phyloP scores from a whole-genome alignment of 2,797 vertebrate species.

The Acrossocheilus wenchowensis region DNA sequence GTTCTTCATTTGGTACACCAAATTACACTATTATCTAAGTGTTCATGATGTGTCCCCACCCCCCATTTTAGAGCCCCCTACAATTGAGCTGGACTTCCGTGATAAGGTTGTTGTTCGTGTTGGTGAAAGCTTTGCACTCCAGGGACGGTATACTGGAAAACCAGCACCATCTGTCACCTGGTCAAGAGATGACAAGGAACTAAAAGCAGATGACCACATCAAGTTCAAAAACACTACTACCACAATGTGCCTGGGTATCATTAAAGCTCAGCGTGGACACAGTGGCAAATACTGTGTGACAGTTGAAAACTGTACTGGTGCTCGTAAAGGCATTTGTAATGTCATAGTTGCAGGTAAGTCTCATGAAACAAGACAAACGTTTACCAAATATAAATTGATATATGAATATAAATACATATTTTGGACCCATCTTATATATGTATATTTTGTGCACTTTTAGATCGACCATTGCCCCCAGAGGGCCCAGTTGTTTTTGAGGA shows the following conservation, averaged over 20 bases:
- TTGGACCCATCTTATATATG: neutral
- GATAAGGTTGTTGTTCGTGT: constrained; percentile 92
- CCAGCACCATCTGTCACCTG: constrained; percentile 91
- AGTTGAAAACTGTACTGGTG: constrained; percentile 93
- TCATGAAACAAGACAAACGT: neutral
- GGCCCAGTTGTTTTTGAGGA: constrained; percentile 96
- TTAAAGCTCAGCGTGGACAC: constrained; percentile 89
- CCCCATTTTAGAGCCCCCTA: constrained; percentile 87
- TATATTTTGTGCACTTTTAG: constrained; percentile 68
- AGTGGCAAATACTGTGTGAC: constrained; percentile 93
- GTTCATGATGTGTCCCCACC: neutral
- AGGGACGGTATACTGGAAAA: constrained; percentile 92
- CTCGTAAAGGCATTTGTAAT: constrained; percentile 93
- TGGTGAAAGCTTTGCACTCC: constrained; percentile 91
- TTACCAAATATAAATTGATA: neutral
- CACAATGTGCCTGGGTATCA: constrained; percentile 87
- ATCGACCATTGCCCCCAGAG: constrained; percentile 92
- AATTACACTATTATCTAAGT: neutral
- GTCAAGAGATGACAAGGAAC: constrained; percentile 86
- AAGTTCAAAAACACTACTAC: constrained; percentile 88
- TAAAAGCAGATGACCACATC: constrained; percentile 87
- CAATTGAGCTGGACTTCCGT: constrained; percentile 95
- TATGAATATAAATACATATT: neutral
- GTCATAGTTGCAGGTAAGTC: constrained; percentile 89
- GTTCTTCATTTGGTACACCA: neutral